These are phyloP conservation scores for Ceratitis capitata DNA, from an alignment of 1,140 invertebrate genomes.

Conservation along the genomic window DNA sequence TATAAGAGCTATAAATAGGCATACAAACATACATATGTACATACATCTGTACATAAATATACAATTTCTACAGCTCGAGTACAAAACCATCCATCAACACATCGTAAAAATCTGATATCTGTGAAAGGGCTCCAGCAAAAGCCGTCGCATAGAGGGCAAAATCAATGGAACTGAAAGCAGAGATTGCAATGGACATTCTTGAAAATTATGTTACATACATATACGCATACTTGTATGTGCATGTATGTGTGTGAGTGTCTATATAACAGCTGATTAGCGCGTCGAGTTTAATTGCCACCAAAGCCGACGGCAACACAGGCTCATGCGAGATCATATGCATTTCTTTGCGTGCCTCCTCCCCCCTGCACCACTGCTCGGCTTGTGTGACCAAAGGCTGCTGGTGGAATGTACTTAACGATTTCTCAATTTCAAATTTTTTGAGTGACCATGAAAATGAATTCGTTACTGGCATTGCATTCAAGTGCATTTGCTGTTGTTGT, in stretches of 20 bases:
- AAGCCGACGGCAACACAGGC: neutral
- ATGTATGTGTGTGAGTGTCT: no score
- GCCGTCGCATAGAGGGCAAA: neutral
- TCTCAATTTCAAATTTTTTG: slow-evolving; percentile 27
- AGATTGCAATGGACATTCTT: neutral
- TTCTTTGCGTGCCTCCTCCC: neutral
- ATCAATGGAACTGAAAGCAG: neutral
- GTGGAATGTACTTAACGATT: slow-evolving; percentile 25
- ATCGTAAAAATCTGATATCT: slow-evolving; percentile 38
- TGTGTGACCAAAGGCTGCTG: neutral
- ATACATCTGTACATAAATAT: neutral
- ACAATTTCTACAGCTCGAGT: neutral
- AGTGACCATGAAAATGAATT: slow-evolving; percentile 37
- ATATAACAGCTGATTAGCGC: neutral
- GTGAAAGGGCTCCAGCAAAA: neutral
- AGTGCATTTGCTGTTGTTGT: neutral
- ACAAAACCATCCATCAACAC: slow-evolving; percentile 30
- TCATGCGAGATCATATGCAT: neutral
- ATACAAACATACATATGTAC: neutral
- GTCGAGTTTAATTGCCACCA: slow-evolving; percentile 26
- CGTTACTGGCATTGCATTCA: slow-evolving; percentile 30
- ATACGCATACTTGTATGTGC: no score
- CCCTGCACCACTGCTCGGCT: no score
- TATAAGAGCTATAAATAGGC: neutral
- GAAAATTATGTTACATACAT: no score